Percentiles rank a stretch among this genome's conserved stretches.
Conservation (phyloP, 2,888 invertebrate species). For the Drosophila lacicola region DNA sequence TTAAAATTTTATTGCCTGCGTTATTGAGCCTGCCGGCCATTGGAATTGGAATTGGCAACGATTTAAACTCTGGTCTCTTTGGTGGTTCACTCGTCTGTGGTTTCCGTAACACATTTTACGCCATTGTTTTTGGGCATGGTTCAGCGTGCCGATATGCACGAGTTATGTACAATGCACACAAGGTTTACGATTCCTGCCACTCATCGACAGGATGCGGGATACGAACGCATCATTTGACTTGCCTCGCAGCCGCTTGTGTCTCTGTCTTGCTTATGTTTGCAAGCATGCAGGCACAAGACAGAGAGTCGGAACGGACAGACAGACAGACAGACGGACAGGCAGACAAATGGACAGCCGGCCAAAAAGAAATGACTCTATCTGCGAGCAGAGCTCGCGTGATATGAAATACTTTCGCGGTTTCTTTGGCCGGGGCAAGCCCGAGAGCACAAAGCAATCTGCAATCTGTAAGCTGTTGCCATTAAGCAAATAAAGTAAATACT, state of each 20-base stretch:
- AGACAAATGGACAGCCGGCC: conserved; percentile 3
- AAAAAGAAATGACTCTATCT: conserved; percentile 46
- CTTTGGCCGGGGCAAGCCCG: conserved; percentile 9
- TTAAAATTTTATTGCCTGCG: conserved; percentile 73
- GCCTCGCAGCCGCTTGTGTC: conserved; percentile 24
- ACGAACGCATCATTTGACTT: conserved; percentile 65
- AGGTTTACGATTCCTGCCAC: conserved; percentile 56
- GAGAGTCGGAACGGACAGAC: neutral
- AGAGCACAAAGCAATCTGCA: conserved; percentile 24
- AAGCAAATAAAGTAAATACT: conserved; percentile 43
- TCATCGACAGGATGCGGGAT: conserved; percentile 57
- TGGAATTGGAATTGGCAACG: conserved; percentile 34
- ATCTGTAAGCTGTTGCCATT: conserved; percentile 41
- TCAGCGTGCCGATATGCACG: conserved; percentile 36
- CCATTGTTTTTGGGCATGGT: conserved; percentile 50
- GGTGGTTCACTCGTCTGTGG: conserved; percentile 68
- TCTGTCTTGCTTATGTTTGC: conserved; percentile 17
- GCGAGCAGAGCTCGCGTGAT: conserved; percentile 41
- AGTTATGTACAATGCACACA: conserved; percentile 30
- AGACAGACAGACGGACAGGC: neutral
- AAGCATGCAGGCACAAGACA: conserved; percentile 18
- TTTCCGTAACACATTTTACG: conserved; percentile 71
- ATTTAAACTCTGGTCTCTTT: conserved; percentile 38
- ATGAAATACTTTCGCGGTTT: conserved; percentile 44
- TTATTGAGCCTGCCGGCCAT: conserved; percentile 52